Percentiles rank a stretch among this genome's conserved stretches.
These are phyloP conservation scores for Triops longicaudatus DNA, from an alignment of 1,140 invertebrate species.

Conservation along the genomic window DNA sequence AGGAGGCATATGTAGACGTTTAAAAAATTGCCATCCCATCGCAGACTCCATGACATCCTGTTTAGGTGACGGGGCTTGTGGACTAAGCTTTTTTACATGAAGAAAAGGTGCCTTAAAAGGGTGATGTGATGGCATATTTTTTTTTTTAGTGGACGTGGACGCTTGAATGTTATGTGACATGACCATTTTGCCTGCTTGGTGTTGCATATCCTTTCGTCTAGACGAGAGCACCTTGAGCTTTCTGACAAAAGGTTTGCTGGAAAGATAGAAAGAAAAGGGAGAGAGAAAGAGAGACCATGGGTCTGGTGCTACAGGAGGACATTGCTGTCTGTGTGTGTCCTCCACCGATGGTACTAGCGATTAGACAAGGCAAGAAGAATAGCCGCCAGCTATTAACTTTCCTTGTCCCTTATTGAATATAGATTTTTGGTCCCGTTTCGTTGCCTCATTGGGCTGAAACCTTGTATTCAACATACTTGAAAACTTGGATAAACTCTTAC, in stretches of 20 bases:
- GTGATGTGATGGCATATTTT: neutral
- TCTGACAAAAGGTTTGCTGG: neutral
- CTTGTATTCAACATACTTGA: too few species aligned
- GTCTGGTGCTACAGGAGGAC: neutral
- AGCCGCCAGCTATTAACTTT: neutral
- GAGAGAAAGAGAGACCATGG: neutral
- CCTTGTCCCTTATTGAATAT: conserved; percentile 4
- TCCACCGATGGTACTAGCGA: conserved; percentile 1
- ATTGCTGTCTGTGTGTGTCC: neutral
- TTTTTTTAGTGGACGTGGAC: neutral
- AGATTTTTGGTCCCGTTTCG: neutral
- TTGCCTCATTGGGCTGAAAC: too few species aligned
- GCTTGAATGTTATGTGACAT: conserved; percentile 8
- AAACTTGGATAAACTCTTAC: too few species aligned
- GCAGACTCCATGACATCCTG: neutral
- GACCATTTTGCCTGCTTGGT: conserved; percentile 10
- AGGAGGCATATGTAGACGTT: neutral
- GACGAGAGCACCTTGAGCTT: conserved; percentile 10
- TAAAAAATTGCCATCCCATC: neutral
- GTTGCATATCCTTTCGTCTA: conserved; percentile 15
- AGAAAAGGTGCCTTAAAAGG: neutral
- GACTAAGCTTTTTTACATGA: neutral
- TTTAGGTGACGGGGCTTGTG: neutral
- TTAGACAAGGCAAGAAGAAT: conserved; percentile 7
- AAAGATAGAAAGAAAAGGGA: neutral